These are phyloP conservation scores for Nemotelus pantherinus DNA, from an alignment of 2,888 invertebrate genomes.

Conservation along the genomic window DNA sequence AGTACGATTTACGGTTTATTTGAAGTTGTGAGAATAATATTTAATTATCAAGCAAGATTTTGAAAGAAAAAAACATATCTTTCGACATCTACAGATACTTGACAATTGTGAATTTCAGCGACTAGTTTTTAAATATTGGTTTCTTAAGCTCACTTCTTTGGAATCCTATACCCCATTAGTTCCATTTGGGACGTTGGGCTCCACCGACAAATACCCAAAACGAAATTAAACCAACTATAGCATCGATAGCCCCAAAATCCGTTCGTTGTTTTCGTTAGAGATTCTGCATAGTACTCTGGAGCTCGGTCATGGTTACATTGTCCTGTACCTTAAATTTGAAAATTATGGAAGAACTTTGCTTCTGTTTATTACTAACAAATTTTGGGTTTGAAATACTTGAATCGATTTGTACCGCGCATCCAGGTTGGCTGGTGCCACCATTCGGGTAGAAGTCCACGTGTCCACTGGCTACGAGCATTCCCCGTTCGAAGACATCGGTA, in stretches of 20 bases:
- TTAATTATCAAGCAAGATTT: not conserved
- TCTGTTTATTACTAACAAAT: not conserved
- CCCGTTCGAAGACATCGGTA: constrained; percentile 70
- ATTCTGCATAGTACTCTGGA: constrained; percentile 70
- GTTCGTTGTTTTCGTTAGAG: constrained; percentile 63
- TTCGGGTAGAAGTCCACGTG: constrained; percentile 71
- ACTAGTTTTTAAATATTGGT: too few species aligned
- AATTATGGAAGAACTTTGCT: not conserved
- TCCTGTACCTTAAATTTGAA: constrained; percentile 64
- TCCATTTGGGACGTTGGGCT: constrained; percentile 55
- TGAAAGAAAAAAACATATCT: not conserved
- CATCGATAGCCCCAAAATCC: constrained; percentile 71
- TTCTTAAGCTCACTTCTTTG: constrained; percentile 63
- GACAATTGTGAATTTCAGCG: too few species aligned
- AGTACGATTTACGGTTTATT: not conserved
- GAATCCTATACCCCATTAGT: constrained; percentile 68
- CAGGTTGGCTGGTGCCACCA: constrained; percentile 70
- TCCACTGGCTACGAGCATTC: constrained; percentile 68
- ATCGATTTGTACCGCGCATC: constrained; percentile 64
- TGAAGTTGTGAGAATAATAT: not conserved
- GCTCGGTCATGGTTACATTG: constrained; percentile 72
- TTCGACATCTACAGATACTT: too few species aligned
- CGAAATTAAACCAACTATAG: constrained; percentile 66
- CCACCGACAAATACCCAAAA: constrained; percentile 66
- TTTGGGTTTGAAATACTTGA: constrained; percentile 47